Evolutionary conservation across 2,888 invertebrate genomes (phyloP), one percentile per base, ranked within the genome.

Genomic region (Melanotus villosus): DNA sequence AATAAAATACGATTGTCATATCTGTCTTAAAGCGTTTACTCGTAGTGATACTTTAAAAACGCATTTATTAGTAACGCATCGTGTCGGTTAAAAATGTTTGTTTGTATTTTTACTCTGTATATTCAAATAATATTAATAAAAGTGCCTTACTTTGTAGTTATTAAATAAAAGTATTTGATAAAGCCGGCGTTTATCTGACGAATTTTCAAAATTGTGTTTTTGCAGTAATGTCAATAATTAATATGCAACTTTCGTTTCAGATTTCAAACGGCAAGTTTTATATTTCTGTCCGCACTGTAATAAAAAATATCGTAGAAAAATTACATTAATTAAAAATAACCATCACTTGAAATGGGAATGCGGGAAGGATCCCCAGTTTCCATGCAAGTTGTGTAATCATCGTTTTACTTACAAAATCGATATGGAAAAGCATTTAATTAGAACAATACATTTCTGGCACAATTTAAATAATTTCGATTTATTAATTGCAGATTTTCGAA

Each of bases 271-370:
- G 9, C 32, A 16, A 9, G 10, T 18, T 7, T 18, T 14, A 32
- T 32, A 52, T 34, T 34, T 34, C n/a, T n/a, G 34, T n/a, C 7
- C 10, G 9, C 2, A 34, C 34, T 10, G 34, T n/a, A 34, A n/a
- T 2, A 34, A 34, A 10, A n/a, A n/a, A 10, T n/a, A 10, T 34
- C 7, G 6, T 2, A 6, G 34, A 34, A n/a, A 10, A 10, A n/a
- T n/a, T 34, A 10, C n/a, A 34, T 34, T 34, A 34, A n/a, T n/a
- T n/a, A n/a, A n/a, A n/a, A n/a, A n/a, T n/a, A 34, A 34, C 10
- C 34, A 2, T 34, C 89, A 89, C 73, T 76, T 87, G 71, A 85
- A 84, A 63, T 84, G 86, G 73, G 88, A 89, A 75, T 89, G 89
- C 74, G 88, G 89, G 58, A 85, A 86, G 62, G 84, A 84, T 73